Conservation (phyloP, 2,797 vertebrate species). For the Acrocephalus scirpaceus region DNA sequence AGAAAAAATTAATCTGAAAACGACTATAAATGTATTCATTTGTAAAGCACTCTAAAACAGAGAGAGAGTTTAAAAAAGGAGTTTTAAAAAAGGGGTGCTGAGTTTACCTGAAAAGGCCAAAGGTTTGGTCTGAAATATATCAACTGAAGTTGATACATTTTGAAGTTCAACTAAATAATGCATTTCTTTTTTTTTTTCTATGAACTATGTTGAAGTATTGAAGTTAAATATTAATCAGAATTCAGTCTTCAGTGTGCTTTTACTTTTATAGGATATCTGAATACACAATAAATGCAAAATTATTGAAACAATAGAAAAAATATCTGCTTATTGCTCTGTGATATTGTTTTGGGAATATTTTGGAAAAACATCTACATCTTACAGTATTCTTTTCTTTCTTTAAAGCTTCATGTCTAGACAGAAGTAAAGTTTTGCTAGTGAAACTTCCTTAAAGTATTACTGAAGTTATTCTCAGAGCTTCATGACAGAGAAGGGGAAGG, state of each 20-base stretch:
- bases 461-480: not conserved
- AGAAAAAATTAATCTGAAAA: not conserved
- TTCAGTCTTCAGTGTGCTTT: not conserved
- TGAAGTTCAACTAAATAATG: not conserved
- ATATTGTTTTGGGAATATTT: not conserved
- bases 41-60: not conserved
- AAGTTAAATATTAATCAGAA: not conserved
- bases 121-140: not conserved
- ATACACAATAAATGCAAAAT: not conserved
- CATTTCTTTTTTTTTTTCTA: accelerated
- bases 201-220: not conserved
- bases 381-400: not conserved
- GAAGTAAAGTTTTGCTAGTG: not conserved
- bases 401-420: not conserved
- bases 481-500: not conserved
- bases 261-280: not conserved
- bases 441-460: not conserved
- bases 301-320: not conserved
- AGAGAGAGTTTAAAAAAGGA: not conserved
- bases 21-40: not conserved
- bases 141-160: too few relatives aligned
- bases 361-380: not conserved
- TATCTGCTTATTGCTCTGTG: not conserved
- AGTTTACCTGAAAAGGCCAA: not conserved
- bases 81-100: not conserved